Conservation (phyloP, 2,113 vertebrate genomes). For the Reinhardtius hippoglossoides region DNA sequence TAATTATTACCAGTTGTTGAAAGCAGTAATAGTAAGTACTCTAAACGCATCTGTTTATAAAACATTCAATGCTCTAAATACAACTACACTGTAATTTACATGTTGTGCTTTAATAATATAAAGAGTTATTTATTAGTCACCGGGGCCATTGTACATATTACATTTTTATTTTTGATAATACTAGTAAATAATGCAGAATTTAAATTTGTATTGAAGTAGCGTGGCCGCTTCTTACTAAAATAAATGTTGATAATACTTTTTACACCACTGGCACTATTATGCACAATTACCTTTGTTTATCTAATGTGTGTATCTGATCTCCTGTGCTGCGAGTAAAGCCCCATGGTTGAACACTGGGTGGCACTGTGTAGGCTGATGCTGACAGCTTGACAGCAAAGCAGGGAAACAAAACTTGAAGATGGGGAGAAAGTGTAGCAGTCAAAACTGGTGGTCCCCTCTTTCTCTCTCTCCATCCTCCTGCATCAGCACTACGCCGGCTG, state of each 20-base stretch:
- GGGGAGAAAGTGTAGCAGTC: slow-evolving; percentile 47
- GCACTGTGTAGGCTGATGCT: slow-evolving; percentile 81
- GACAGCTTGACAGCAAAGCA: slow-evolving; percentile 26
- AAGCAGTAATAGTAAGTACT: background rate
- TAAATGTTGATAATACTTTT: background rate
- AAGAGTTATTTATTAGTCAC: background rate
- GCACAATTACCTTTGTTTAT: background rate
- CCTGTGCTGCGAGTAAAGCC: background rate
- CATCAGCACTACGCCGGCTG: slow-evolving; percentile 67
- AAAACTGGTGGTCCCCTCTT: slow-evolving; percentile 65
- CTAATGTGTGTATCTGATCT: background rate
- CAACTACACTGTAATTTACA: background rate
- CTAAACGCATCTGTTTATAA: background rate
- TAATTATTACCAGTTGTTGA: too few relatives aligned
- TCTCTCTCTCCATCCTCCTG: slow-evolving; percentile 51
- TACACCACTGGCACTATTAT: background rate
- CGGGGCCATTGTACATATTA: background rate
- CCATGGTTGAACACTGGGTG: slow-evolving; percentile 86
- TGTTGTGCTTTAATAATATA: too few relatives aligned
- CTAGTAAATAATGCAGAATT: background rate
- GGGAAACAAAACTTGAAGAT: slow-evolving; percentile 15
- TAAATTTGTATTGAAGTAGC: background rate
- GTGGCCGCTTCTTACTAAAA: background rate
- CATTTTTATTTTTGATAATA: background rate
- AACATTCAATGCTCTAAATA: background rate